Base-by-base conservation (phyloP, 2,888 invertebrate species). In the Epirrhoe tristata region DNA sequence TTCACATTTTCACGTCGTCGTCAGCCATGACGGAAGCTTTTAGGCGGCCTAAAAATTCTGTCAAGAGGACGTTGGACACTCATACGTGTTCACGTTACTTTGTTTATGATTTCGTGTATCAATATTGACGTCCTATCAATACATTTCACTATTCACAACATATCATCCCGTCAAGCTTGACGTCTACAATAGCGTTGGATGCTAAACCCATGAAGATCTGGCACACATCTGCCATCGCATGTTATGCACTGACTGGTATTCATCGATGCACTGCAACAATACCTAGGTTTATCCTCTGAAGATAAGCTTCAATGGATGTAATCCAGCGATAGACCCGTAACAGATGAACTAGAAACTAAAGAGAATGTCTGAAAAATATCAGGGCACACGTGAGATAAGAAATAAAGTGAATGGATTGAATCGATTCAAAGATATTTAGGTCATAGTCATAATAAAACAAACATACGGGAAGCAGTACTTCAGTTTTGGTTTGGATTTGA, bases 161-260 rank as follows among this genome's bases (percentile, higher is more conserved):
- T 51, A 69, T 67, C 72, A 63, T 14, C 43, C 70, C 60, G 74
- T 70, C 74, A 64, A 70, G 69, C 69, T 69, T n/a, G 24, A 24
- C 58, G 24, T 46, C 57, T 39, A 73, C 73, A 72, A 74, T 73
- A 12, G 71, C 3, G 24, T 63, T 63, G 32, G 63, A 69, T 66
- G 68, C 69, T 71, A 73, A 73, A 63, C 74, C 62, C 48, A 48
- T 62, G 59, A 69, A 73, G 73, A 74, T 71, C 69, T 71, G 64
- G 72, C 72, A 62, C 63, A 64, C 56, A 67, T 69, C 68, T 69
- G 69, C 70, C 68, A 68, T 34, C 64, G 53, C 59, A 52, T 67
- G 71, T 69, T 73, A 71, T 70, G 69, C 70, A 65, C 67, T 67
- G 71, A 59, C 67, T 66, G 54, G 66, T 51, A 71, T 74, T 70